A percentile compares a stretch with the other conserved stretches of the same genome.
Evolutionary conservation across 1,140 invertebrate genomes (phyloP).

Genomic region (Drosophila littoralis): DNA sequence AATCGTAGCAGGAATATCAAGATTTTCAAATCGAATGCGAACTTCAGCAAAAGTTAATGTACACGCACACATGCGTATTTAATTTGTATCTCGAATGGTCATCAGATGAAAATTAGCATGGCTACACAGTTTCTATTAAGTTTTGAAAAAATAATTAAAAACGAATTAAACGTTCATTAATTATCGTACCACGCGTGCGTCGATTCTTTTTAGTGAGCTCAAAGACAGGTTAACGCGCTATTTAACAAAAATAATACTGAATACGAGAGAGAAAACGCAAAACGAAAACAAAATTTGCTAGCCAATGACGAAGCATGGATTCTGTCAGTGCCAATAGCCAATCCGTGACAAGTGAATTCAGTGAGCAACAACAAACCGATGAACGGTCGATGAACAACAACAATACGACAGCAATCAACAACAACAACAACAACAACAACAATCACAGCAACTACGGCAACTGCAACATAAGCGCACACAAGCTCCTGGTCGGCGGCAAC

Average conservation of each 20-base stretch:
- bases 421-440: slow-evolving; percentile 84
- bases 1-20: too few species aligned
- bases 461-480: slow-evolving; percentile 57
- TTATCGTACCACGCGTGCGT: slow-evolving; percentile 50
- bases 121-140: background rate
- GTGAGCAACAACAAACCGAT: slow-evolving; percentile 86
- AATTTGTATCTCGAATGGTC: background rate
- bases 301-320: slow-evolving; percentile 85
- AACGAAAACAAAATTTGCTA: slow-evolving; percentile 44
- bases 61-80: too few species aligned
- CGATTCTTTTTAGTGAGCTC: slow-evolving; percentile 46
- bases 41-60: background rate
- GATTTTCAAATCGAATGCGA: too few species aligned
- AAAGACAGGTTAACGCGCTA: slow-evolving; percentile 31
- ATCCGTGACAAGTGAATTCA: slow-evolving; percentile 88
- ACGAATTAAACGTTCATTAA: slow-evolving; percentile 78
- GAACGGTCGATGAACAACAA: slow-evolving; percentile 84
- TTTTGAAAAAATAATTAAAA: slow-evolving; percentile 64
- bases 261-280: slow-evolving; percentile 20
- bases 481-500: slow-evolving; percentile 78
- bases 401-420: slow-evolving; percentile 85
- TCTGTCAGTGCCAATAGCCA: slow-evolving; percentile 88
- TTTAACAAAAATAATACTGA: slow-evolving; percentile 32
- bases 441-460: slow-evolving; percentile 74
- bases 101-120: background rate